A percentile compares a stretch with the other conserved stretches of the same genome.
Evolutionary conservation across 2,113 vertebrate species (phyloP).

Genomic region (Caranx melampygus): DNA sequence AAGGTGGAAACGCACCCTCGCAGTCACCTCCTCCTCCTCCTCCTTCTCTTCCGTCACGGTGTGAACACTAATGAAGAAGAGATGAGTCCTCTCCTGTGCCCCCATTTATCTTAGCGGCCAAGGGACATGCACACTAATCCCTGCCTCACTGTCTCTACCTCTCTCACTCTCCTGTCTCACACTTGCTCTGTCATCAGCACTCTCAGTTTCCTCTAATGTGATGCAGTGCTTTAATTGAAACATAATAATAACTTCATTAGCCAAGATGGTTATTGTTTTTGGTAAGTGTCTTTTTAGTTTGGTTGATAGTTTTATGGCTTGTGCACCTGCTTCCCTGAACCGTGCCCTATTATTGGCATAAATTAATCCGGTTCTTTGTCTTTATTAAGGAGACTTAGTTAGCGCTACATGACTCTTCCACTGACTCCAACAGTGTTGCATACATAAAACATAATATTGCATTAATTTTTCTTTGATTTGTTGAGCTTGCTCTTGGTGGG

Average conservation of each 20-base stretch:
- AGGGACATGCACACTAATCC: conserved; percentile 63
- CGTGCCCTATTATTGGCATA: conserved; percentile 4
- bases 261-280: conserved; percentile 24
- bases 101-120: conserved; percentile 78
- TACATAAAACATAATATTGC: not conserved
- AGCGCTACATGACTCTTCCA: not conserved
- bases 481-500: too few relatives aligned
- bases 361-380: conserved; percentile 2
- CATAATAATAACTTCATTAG: conserved; percentile 44
- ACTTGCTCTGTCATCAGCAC: conserved; percentile 32
- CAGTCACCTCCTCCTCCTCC: conserved; percentile 53
- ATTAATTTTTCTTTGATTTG: too few relatives aligned
- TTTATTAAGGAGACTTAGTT: not conserved
- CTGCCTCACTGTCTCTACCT: conserved; percentile 46
- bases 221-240: conserved; percentile 36
- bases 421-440: conserved; percentile 16
- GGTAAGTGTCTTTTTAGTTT: conserved; percentile 26
- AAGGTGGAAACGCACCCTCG: conserved; percentile 63
- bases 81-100: conserved; percentile 80
- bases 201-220: conserved; percentile 16
- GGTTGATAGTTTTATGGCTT: conserved; percentile 1
- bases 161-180: conserved; percentile 37
- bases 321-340: conserved; percentile 22
- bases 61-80: conserved; percentile 84
- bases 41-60: conserved; percentile 73